A percentile compares a stretch with the other conserved stretches of the same genome.
phyloP scores from a whole-genome alignment of 2,113 vertebrate species.

The Pelecanoides urinatrix region DNA sequence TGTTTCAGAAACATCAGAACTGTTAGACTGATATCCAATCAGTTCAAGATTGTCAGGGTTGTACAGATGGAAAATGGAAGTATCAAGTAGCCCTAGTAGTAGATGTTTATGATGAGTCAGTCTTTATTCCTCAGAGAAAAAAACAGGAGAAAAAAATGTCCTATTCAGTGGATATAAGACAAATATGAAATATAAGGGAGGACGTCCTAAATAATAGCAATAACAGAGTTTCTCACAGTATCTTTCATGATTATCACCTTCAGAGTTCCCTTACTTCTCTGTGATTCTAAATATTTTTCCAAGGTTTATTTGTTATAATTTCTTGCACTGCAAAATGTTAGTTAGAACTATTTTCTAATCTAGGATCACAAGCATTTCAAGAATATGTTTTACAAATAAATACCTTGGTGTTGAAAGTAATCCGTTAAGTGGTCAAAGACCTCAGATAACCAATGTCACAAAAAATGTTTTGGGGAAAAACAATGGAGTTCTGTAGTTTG shows the following conservation, averaged over 20 bases:
- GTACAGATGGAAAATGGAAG: neutral
- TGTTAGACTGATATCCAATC: neutral
- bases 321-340: neutral
- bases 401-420: neutral
- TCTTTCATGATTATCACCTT: neutral
- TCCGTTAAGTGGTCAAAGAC: neutral
- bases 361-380: neutral
- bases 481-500: neutral
- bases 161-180: neutral
- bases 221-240: neutral
- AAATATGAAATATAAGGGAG: neutral
- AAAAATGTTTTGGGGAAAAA: neutral
- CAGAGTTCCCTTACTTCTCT: neutral
- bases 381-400: neutral
- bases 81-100: neutral
- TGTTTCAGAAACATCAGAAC: neutral
- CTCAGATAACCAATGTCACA: neutral
- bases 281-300: neutral
- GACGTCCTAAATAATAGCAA: neutral
- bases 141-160: neutral
- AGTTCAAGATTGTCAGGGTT: neutral
- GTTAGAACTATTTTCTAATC: neutral
- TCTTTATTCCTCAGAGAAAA: neutral
- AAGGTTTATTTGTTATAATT: neutral
- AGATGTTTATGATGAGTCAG: neutral